Percentiles rank a stretch among this genome's conserved stretches.
phyloP scores from a whole-genome alignment of 2,888 invertebrate genomes.

The Macroteleia sp. region DNA sequence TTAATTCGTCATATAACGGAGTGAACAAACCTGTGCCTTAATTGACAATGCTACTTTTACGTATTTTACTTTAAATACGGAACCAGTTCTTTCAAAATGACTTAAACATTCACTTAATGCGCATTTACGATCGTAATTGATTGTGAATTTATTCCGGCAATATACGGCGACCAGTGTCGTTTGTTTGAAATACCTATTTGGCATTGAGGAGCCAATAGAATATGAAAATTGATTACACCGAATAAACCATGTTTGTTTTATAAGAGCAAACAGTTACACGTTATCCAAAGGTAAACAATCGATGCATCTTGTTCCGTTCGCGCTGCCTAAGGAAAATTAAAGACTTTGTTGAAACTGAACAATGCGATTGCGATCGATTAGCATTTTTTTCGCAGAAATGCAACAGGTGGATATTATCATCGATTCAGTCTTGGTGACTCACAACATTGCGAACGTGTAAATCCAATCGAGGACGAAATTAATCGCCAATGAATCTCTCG shows the following conservation, averaged over 20 bases:
- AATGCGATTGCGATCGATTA: constrained; percentile 35
- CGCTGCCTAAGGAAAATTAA: constrained; percentile 12
- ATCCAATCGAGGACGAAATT: too few species aligned
- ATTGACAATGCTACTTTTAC: too few species aligned
- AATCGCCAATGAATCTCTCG: too few species aligned
- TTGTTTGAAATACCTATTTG: constrained; percentile 14
- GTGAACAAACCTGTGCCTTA: too few species aligned
- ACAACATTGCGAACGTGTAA: too few species aligned
- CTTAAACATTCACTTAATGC: constrained; percentile 43
- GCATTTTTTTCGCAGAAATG: constrained; percentile 50
- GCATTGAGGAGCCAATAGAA: neutral
- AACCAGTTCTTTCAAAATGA: constrained; percentile 43
- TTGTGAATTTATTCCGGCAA: constrained; percentile 31
- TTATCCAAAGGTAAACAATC: constrained; percentile 15
- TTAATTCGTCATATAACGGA: too few species aligned
- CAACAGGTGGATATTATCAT: too few species aligned
- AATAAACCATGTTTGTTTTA: neutral
- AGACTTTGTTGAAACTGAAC: neutral
- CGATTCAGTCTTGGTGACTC: too few species aligned
- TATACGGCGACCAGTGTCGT: constrained; percentile 13
- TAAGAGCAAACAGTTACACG: constrained; percentile 6
- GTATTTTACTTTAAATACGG: too few species aligned
- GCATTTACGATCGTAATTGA: constrained; percentile 42
- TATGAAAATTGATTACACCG: constrained; percentile 14
- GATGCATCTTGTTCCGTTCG: constrained; percentile 4